These are phyloP conservation scores for Taenioides sp. DNA, from an alignment of 2,797 vertebrate genomes.

Conservation along the genomic window DNA sequence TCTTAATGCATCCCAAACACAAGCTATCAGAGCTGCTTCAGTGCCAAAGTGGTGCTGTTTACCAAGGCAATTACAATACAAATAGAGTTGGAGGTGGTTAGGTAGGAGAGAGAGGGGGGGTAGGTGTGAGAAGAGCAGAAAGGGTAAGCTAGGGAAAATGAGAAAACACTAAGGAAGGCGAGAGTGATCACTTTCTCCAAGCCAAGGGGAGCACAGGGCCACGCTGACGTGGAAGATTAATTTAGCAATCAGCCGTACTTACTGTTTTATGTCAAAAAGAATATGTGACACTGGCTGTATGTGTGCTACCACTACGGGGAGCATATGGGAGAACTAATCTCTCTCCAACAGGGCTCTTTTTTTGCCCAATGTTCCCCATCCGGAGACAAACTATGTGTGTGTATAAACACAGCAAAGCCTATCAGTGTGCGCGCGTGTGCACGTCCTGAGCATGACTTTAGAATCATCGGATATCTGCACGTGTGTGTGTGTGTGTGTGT, in stretches of 20 bases:
- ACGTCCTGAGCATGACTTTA: slow-evolving; percentile 36
- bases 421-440: slow-evolving; percentile 22
- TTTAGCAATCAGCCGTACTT: slow-evolving; percentile 71
- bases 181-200: slow-evolving; percentile 71
- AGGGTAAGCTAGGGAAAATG: slow-evolving; percentile 62
- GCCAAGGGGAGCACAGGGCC: slow-evolving; percentile 40
- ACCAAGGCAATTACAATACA: slow-evolving; percentile 79
- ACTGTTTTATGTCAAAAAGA: slow-evolving; percentile 71
- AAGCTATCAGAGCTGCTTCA: slow-evolving; percentile 76
- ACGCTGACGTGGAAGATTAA: slow-evolving; percentile 66
- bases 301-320: slow-evolving; percentile 52
- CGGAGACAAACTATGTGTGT: slow-evolving; percentile 52
- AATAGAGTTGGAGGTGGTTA: slow-evolving; percentile 76
- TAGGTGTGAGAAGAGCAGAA: slow-evolving; percentile 61
- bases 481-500: slow-evolving; percentile 47
- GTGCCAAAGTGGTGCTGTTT: slow-evolving; percentile 78
- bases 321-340: slow-evolving; percentile 68
- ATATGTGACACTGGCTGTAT: slow-evolving; percentile 33
- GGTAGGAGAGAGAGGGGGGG: slow-evolving; percentile 32
- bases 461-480: slow-evolving; percentile 50
- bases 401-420: slow-evolving; percentile 25
- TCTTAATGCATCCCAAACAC: slow-evolving; percentile 78
- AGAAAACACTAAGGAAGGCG: slow-evolving; percentile 73
- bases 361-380: slow-evolving; percentile 62
- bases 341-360: slow-evolving; percentile 60